Conservation (phyloP, 2,888 invertebrate genomes). For the Cheilosia vernalis region DNA sequence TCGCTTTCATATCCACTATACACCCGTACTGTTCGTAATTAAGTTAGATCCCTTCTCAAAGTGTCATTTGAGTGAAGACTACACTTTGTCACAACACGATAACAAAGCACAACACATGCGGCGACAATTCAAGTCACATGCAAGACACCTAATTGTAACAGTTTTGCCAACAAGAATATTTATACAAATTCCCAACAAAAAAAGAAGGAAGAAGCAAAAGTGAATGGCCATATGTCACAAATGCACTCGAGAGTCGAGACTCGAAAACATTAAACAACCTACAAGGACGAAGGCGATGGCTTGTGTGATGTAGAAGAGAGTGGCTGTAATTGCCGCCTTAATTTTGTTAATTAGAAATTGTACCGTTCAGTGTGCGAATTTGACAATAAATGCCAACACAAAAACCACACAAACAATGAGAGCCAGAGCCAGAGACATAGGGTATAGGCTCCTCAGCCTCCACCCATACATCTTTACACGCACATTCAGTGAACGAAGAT, state of each 20-base stretch:
- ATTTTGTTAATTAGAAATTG: conserved; percentile 61
- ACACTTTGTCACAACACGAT: conserved; percentile 60
- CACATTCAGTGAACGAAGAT: conserved; percentile 38
- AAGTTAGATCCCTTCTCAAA: conserved; percentile 52
- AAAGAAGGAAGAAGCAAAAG: background rate
- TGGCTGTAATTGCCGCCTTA: conserved; percentile 55
- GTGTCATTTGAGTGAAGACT: conserved; percentile 53
- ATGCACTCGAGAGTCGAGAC: conserved; percentile 36
- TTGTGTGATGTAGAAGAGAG: conserved; percentile 36
- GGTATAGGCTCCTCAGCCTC: background rate
- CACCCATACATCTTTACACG: background rate
- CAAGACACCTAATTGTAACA: conserved; percentile 32
- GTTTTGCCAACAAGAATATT: conserved; percentile 17
- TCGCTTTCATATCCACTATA: conserved; percentile 33
- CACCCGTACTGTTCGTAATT: conserved; percentile 30
- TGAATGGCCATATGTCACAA: background rate
- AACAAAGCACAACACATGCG: conserved; percentile 15
- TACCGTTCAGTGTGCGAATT: conserved; percentile 22
- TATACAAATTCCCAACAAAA: background rate
- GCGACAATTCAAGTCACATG: conserved; percentile 49
- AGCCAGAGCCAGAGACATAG: conserved; percentile 13
- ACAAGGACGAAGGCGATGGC: conserved; percentile 16
- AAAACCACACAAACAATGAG: conserved; percentile 51
- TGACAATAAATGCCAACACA: conserved; percentile 30
- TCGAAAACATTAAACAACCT: conserved; percentile 23